Evolutionary conservation across 2,797 vertebrate species (phyloP).

Genomic region (Aselliscus stoliczkanus): DNA sequence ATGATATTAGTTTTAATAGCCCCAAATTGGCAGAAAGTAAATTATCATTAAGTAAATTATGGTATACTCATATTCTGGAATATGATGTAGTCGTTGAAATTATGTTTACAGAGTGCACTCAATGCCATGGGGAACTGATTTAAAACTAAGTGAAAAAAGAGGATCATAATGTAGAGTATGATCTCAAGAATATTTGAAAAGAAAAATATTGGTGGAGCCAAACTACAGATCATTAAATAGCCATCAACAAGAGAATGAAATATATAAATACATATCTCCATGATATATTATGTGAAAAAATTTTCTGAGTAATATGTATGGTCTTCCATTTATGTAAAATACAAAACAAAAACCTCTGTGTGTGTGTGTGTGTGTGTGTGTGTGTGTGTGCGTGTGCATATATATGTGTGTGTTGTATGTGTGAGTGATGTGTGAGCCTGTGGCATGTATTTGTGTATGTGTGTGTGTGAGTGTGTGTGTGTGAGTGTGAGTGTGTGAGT

Average conservation of each 20-base stretch:
- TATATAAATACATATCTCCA: neutral
- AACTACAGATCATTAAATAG: neutral
- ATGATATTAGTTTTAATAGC: neutral
- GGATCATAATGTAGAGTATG: neutral
- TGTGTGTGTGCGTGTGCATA: neutral
- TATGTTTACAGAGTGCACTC: constrained; percentile 21
- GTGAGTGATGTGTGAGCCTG: neutral
- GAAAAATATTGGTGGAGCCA: neutral
- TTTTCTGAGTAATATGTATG: neutral
- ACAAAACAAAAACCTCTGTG: neutral
- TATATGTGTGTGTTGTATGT: too few species aligned
- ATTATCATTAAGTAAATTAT: constrained; percentile 24
- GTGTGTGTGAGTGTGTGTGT: too few species aligned
- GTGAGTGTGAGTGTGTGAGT: neutral
- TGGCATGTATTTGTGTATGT: neutral
- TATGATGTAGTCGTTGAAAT: neutral
- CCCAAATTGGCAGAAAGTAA: constrained; percentile 22
- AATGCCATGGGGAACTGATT: neutral
- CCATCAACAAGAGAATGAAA: neutral
- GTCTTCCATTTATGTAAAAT: neutral
- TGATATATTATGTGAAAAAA: neutral
- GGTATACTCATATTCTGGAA: constrained; percentile 6
- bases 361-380: neutral
- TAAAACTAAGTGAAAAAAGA: constrained; percentile 32
- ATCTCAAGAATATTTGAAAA: constrained; percentile 22